A percentile compares a stretch with the other conserved stretches of the same genome.
Evolutionary conservation across 2,797 vertebrate species (phyloP).

Genomic region (Melopsittacus undulatus): DNA sequence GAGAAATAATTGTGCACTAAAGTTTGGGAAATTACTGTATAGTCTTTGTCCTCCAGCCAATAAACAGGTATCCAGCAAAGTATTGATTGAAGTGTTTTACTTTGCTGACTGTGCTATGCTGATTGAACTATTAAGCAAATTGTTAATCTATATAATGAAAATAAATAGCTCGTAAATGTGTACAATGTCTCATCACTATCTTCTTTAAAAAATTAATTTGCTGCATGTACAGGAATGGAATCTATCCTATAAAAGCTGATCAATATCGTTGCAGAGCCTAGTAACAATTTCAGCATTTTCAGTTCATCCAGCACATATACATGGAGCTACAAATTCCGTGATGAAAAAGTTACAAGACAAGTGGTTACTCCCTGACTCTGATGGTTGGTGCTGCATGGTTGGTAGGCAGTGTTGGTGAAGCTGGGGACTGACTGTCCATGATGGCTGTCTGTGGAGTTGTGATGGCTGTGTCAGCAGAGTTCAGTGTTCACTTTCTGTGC

Average conservation of each 20-base stretch:
- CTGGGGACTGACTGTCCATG: accelerated
- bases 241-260: neutral
- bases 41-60: neutral
- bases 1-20: neutral
- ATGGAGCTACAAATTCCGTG: neutral
- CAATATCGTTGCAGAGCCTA: neutral
- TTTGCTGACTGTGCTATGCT: neutral
- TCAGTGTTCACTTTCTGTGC: neutral
- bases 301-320: neutral
- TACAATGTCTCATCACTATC: neutral
- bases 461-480: neutral
- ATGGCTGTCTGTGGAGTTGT: neutral
- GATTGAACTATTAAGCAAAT: slow-evolving; percentile 20
- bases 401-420: neutral
- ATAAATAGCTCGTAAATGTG: neutral
- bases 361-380: accelerated
- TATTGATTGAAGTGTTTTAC: neutral
- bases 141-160: slow-evolving; percentile 11
- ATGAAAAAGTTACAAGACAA: neutral
- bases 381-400: accelerated
- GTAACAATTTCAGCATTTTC: neutral
- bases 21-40: neutral
- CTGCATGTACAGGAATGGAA: neutral
- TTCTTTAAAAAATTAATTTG: neutral
- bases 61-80: neutral